Percentiles rank a stretch among this genome's conserved stretches.
phyloP scores from a whole-genome alignment of 2,888 invertebrate species.

The Blastobasis lacticolella region DNA sequence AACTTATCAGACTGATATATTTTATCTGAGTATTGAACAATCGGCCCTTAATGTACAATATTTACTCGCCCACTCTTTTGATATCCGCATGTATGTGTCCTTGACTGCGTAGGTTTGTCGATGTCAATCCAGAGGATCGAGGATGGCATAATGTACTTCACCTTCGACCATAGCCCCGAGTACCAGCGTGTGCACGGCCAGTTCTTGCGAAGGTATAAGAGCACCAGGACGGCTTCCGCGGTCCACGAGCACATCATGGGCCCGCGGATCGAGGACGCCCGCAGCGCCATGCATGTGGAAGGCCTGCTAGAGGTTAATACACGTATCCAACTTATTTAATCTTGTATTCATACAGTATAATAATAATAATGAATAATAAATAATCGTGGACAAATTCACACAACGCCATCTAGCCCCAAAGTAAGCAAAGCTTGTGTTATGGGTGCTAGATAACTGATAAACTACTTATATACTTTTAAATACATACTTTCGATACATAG shows the following conservation, averaged over 20 bases:
- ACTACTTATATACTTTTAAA: too few relatives aligned
- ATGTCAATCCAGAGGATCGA: conserved; percentile 28
- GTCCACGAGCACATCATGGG: not conserved
- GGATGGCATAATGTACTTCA: conserved; percentile 24
- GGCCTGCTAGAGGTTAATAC: conserved; percentile 33
- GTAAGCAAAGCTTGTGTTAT: too few relatives aligned
- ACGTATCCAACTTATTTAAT: too few relatives aligned
- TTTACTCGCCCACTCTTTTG: not conserved
- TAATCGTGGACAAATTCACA: too few relatives aligned
- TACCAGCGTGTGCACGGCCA: conserved; percentile 29
- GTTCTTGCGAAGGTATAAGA: conserved; percentile 11
- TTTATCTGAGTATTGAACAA: too few relatives aligned
- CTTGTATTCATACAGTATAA: too few relatives aligned
- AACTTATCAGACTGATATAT: too few relatives aligned
- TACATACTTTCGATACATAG: too few relatives aligned
- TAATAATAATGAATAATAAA: too few relatives aligned
- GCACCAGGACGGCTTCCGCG: not conserved
- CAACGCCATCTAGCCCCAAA: too few relatives aligned
- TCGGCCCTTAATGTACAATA: too few relatives aligned
- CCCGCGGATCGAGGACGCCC: conserved; percentile 11
- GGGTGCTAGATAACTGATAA: too few relatives aligned
- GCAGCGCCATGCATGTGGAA: conserved; percentile 32
- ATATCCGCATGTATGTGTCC: conserved; percentile 1
- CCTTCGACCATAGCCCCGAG: conserved; percentile 27
- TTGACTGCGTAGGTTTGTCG: conserved; percentile 25